Evolutionary conservation across 2,888 invertebrate species (phyloP), one percentile per base, ranked within the genome.

Genomic region (Trissolcus japonicus): DNA sequence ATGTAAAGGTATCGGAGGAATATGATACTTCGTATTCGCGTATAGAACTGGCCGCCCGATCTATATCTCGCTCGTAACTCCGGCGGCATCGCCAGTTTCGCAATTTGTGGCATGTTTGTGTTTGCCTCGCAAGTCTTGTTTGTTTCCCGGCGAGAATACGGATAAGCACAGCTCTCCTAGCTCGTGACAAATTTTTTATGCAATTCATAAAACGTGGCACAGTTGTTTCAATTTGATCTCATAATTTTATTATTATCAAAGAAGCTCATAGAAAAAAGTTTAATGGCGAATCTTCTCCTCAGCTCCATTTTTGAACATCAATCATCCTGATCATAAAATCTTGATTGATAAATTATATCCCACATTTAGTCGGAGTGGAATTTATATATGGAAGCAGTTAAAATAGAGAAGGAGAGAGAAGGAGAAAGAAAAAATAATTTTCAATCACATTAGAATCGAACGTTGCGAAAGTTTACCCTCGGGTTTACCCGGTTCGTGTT

Each of bases 1-100:
- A 9, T 35, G 35, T 35, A 35, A 14, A 16, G 46, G 14, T 46
- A 46, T 46, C 4, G 14, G 46, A 4, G 46, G 16, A 16, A n/a
- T 46, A 46, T 11, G 35, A 6, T 46, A 16, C 1, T 16, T 46
- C 2, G 46, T 7, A 14, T 46, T 46, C 16, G 14, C 46, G 46
- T 16, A 46, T 46, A 3, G 46, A 46, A 46, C 11, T 35, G 35
- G 16, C 46, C 46, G 46, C n/a, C 46, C 46, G 46, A 35, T 35
- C 46, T 46, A 46, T 46, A 46, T 46, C n/a, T 46, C 46, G n/a
- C 14, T 46, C 46, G 46, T 46, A 46, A 46, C 46, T 46, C 46
- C 14, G 16, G 14, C 46, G 16, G 46, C n/a, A 46, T n/a, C 35
- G 35, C 35, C 46, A 46, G 46, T 16, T n/a, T 16, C 46, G 16